phyloP scores from a whole-genome alignment of 2,797 vertebrate genomes.

The Pangasius mekongensis region DNA sequence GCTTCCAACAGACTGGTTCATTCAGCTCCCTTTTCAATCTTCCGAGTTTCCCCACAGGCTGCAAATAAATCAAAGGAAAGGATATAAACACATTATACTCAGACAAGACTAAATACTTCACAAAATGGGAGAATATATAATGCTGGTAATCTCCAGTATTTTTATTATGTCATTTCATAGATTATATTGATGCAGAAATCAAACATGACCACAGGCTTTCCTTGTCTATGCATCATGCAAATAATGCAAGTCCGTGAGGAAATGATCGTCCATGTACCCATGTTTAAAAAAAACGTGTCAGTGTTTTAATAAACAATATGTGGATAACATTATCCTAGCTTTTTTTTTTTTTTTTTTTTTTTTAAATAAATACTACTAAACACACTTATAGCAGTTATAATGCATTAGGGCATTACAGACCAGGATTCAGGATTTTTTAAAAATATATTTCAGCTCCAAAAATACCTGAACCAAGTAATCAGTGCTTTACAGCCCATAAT shows the following conservation, averaged over 20 bases:
- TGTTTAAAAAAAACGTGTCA: not conserved
- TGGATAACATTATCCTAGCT: not conserved
- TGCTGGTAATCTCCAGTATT: not conserved
- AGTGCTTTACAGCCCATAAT: not conserved
- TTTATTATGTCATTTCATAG: not conserved
- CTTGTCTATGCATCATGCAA: not conserved
- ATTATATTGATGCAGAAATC: not conserved
- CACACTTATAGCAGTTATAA: not conserved
- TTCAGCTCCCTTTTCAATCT: slow-evolving; percentile 56
- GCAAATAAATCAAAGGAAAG: slow-evolving; percentile 23
- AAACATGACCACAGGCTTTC: not conserved
- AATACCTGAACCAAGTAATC: not conserved
- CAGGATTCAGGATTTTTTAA: not conserved
- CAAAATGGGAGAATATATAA: not conserved
- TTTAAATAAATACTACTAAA: not conserved
- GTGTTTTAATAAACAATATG: not conserved
- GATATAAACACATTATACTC: not conserved
- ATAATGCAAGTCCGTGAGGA: not conserved
- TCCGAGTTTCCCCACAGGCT: rapidly evolving
- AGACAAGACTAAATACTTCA: not conserved
- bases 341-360: not conserved
- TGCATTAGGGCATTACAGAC: not conserved
- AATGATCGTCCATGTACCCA: not conserved
- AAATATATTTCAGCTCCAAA: not conserved
- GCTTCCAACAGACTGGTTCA: slow-evolving; percentile 28